phyloP scores from a whole-genome alignment of 2,888 invertebrate genomes.

The Scaptomyza tumidula region DNA sequence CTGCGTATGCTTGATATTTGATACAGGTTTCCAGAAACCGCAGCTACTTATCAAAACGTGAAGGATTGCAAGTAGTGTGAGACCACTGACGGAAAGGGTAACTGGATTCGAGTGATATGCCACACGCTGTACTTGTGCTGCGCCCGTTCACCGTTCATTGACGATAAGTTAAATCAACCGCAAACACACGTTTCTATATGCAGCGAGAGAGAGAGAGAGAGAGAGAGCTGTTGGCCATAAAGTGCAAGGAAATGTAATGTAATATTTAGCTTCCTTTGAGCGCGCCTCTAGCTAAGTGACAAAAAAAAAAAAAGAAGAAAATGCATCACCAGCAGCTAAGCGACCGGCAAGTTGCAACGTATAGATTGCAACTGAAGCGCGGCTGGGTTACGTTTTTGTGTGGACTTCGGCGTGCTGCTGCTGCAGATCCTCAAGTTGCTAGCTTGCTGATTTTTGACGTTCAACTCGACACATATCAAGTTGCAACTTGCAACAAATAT shows the following conservation, averaged over 20 bases:
- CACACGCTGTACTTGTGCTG: slow-evolving; percentile 12
- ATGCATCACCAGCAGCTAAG: slow-evolving; percentile 20
- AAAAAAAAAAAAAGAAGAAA: slow-evolving; percentile 19
- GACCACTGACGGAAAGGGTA: not conserved
- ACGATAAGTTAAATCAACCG: slow-evolving; percentile 42
- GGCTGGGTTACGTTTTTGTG: not conserved
- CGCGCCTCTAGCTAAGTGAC: slow-evolving; percentile 73
- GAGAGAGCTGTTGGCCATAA: slow-evolving; percentile 58
- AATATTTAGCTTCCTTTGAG: slow-evolving; percentile 78
- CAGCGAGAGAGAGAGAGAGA: not conserved
- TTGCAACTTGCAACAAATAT: slow-evolving; percentile 78
- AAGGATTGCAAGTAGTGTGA: slow-evolving; percentile 10
- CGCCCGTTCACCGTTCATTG: slow-evolving; percentile 32
- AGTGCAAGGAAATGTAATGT: slow-evolving; percentile 77
- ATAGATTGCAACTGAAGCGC: slow-evolving; percentile 8
- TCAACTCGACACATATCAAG: slow-evolving; percentile 73
- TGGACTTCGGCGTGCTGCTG: slow-evolving; percentile 18
- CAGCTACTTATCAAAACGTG: slow-evolving; percentile 48
- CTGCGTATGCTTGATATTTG: slow-evolving; percentile 57
- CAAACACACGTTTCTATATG: not conserved
- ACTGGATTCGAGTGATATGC: slow-evolving; percentile 18
- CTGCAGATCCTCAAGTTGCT: slow-evolving; percentile 54
- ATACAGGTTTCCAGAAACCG: slow-evolving; percentile 18
- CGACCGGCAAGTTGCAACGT: slow-evolving; percentile 19
- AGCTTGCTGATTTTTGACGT: slow-evolving; percentile 45